Evolutionary conservation across 2,888 invertebrate genomes (phyloP).

Genomic region (Dyspetes luteomarginatus): DNA sequence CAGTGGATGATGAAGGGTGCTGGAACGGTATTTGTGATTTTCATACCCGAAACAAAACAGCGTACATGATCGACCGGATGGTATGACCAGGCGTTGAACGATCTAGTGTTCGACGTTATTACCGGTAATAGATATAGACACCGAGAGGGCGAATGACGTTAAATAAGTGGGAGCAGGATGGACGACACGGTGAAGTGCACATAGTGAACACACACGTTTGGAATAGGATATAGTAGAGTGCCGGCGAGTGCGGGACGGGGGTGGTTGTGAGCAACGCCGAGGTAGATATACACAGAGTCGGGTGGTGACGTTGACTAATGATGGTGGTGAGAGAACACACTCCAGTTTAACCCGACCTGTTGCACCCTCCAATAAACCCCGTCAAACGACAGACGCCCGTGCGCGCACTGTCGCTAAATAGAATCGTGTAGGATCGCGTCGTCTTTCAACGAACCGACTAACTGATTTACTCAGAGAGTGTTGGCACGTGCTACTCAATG

Average conservation of each 20-base stretch:
- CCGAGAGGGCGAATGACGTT: slow-evolving; percentile 66
- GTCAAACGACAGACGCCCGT: slow-evolving; percentile 78
- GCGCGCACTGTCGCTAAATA: slow-evolving; percentile 76
- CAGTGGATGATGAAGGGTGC: no score
- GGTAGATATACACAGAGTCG: slow-evolving; percentile 64
- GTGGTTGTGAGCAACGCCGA: slow-evolving; percentile 36
- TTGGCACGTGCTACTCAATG: slow-evolving; percentile 58
- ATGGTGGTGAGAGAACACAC: slow-evolving; percentile 83
- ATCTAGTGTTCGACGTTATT: slow-evolving; percentile 77
- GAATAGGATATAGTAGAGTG: slow-evolving; percentile 62
- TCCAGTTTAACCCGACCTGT: slow-evolving; percentile 83
- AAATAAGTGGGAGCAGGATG: slow-evolving; percentile 60
- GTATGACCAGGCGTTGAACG: slow-evolving; percentile 70
- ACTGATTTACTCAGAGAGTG: slow-evolving; percentile 69
- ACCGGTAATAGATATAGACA: slow-evolving; percentile 77
- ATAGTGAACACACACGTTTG: slow-evolving; percentile 61
- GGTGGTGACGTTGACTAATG: slow-evolving; percentile 83
- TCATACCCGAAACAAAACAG: slow-evolving; percentile 67
- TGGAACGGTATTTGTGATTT: no score
- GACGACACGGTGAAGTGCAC: slow-evolving; percentile 58
- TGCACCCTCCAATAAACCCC: slow-evolving; percentile 82
- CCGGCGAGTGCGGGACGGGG: slow-evolving; percentile 58
- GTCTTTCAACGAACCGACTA: slow-evolving; percentile 75
- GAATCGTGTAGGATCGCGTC: slow-evolving; percentile 76
- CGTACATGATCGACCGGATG: slow-evolving; percentile 74